Evolutionary conservation across 2,888 invertebrate species (phyloP).

Genomic region (Agrochola macilenta): DNA sequence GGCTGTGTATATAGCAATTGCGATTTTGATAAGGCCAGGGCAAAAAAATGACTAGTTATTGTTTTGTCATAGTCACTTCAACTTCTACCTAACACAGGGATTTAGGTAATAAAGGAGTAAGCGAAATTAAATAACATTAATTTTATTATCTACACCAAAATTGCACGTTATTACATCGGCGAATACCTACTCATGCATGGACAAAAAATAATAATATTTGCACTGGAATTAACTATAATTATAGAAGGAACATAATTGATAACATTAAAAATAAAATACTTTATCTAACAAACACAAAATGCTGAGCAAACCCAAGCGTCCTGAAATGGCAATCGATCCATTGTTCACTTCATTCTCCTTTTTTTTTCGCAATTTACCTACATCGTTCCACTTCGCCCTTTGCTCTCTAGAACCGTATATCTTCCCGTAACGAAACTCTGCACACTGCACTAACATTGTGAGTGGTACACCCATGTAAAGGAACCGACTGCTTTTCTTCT

Average conservation of each 20-base stretch:
- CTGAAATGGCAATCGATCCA: conserved; percentile 49
- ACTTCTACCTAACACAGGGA: not conserved
- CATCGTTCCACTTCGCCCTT: conserved; percentile 79
- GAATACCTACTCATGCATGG: conserved; percentile 7
- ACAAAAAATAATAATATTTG: conserved; percentile 7
- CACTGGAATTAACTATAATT: conserved; percentile 28
- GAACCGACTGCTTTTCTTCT: conserved; percentile 74
- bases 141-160: conserved; percentile 47
- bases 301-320: conserved; percentile 50
- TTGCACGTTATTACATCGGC: conserved; percentile 9
- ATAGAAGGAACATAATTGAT: conserved; percentile 46
- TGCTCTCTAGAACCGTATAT: conserved; percentile 80
- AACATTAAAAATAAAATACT: conserved; percentile 30
- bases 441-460: conserved; percentile 88
- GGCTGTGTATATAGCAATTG: not conserved
- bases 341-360: conserved; percentile 72
- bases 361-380: conserved; percentile 46
- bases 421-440: conserved; percentile 87
- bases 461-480: conserved; percentile 86
- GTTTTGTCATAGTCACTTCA: not conserved
- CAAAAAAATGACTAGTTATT: not conserved
- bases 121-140: conserved; percentile 26
- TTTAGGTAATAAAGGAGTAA: not conserved
- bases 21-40: not conserved
- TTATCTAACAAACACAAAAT: conserved; percentile 52